phyloP scores from a whole-genome alignment of 2,113 vertebrate species.

The Ploceus nigricollis region DNA sequence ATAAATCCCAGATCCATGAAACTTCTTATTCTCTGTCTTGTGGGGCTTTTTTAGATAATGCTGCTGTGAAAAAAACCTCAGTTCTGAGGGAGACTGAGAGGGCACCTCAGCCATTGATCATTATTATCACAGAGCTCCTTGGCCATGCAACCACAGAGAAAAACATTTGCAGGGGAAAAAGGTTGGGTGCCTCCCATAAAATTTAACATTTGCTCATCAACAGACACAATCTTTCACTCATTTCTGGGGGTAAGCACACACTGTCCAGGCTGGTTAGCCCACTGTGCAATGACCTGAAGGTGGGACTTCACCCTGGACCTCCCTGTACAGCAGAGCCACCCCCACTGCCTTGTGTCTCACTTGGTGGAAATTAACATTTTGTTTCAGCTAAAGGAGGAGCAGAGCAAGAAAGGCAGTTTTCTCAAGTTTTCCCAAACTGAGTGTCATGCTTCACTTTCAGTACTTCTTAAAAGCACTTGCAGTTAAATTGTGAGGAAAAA shows the following conservation, averaged over 20 bases:
- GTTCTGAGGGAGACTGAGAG: neutral
- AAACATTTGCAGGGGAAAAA: neutral
- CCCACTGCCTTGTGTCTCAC: neutral
- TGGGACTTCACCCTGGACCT: fast-evolving
- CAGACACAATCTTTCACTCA: neutral
- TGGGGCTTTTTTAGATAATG: neutral
- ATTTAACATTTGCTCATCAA: neutral
- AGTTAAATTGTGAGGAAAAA: neutral
- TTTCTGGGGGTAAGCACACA: neutral
- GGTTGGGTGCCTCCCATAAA: neutral
- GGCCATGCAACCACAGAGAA: neutral
- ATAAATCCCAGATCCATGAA: neutral
- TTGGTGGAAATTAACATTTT: neutral
- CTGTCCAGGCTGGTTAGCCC: fast-evolving
- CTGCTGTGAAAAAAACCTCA: neutral
- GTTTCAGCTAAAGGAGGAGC: neutral
- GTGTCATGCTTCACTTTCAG: neutral
- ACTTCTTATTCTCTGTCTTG: neutral
- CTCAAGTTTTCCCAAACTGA: neutral
- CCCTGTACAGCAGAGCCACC: neutral
- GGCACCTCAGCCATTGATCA: fast-evolving
- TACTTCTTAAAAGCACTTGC: neutral
- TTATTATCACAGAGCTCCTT: neutral
- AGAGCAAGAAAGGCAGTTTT: neutral
- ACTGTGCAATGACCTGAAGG: neutral